Evolutionary conservation across 2,797 vertebrate species (phyloP).

Genomic region (Sarcoramphus papa): DNA sequence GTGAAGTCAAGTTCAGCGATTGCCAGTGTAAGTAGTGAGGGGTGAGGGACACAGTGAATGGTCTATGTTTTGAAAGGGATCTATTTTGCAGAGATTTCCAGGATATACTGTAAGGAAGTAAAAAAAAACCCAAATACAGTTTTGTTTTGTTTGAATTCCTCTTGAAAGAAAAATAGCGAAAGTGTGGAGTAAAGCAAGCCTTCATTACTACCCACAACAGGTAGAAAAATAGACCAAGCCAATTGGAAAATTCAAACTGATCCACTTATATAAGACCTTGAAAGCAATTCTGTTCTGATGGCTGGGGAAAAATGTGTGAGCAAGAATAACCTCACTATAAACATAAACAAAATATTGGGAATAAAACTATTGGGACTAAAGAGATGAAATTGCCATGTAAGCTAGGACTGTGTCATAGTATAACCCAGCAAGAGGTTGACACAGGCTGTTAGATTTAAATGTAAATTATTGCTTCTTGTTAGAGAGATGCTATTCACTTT

Average conservation of each 20-base stretch:
- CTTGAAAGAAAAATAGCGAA: neutral
- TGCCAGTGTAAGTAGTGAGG: neutral
- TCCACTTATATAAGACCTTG: neutral
- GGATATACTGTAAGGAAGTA: neutral
- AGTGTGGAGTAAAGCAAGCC: neutral
- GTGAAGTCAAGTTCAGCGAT: neutral
- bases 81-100: neutral
- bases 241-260: neutral
- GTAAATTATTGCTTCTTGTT: neutral
- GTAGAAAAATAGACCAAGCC: slow-evolving; percentile 1
- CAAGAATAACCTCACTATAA: neutral
- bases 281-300: neutral
- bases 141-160: neutral
- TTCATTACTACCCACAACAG: neutral
- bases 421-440: neutral
- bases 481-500: neutral
- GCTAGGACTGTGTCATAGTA: neutral
- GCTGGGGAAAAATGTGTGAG: neutral
- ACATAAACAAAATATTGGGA: neutral
- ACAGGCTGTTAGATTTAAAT: neutral
- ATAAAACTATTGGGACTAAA: neutral
- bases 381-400: neutral
- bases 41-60: neutral
- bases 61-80: neutral
- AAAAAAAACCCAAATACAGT: neutral